These are phyloP conservation scores for Nipponia nippon DNA, from an alignment of 2,113 vertebrate species.

Conservation along the genomic window DNA sequence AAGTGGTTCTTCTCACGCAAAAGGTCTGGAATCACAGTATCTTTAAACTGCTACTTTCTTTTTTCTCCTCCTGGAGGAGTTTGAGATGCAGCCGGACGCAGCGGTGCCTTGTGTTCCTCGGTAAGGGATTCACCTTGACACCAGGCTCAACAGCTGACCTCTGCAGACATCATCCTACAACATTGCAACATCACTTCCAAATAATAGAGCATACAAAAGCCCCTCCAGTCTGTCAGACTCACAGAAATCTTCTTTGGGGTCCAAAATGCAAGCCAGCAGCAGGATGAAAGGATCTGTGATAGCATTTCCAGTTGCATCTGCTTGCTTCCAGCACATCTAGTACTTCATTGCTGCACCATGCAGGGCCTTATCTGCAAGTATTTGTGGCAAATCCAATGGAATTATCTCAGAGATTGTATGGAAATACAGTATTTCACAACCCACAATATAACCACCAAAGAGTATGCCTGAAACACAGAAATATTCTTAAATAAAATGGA, in stretches of 20 bases:
- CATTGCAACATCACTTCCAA: not conserved
- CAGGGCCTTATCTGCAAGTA: not conserved
- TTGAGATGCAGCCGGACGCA: not conserved
- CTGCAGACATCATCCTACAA: not conserved
- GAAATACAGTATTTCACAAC: not conserved
- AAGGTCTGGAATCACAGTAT: not conserved
- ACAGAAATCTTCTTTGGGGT: not conserved
- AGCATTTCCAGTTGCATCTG: not conserved
- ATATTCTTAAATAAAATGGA: not conserved
- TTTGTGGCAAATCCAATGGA: not conserved
- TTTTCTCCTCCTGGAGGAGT: not conserved
- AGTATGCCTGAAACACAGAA: not conserved
- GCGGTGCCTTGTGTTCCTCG: not conserved
- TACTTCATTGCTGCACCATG: not conserved
- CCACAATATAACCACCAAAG: not conserved
- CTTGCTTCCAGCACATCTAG: not conserved
- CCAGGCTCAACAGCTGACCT: not conserved
- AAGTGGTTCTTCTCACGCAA: not conserved
- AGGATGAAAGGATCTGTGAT: not conserved
- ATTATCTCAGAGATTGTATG: not conserved
- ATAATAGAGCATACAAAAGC: not conserved
- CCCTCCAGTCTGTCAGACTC: not conserved
- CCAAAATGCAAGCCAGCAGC: not conserved
- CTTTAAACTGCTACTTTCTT: not conserved
- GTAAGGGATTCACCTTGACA: not conserved